Evolutionary conservation across 2,888 invertebrate genomes (phyloP).

Genomic region (Drosophila conformis): DNA sequence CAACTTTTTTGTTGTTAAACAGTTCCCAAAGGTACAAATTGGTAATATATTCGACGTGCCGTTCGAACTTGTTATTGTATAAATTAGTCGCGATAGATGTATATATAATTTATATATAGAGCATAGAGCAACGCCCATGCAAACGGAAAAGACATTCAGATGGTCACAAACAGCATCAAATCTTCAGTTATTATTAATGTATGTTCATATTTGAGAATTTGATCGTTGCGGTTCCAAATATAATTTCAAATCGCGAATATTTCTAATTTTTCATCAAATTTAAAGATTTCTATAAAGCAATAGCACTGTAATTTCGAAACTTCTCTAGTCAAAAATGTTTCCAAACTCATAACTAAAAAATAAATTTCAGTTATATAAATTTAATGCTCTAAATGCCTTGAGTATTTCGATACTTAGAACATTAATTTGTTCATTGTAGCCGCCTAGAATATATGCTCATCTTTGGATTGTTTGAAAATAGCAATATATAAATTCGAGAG

Average conservation of each 20-base stretch:
- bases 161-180: conserved; percentile 12
- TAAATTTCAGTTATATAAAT: background rate
- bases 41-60: conserved; percentile 17
- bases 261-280: background rate
- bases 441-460: background rate
- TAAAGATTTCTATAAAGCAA: background rate
- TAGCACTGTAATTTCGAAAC: background rate
- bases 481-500: background rate
- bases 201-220: background rate
- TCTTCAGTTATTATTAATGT: background rate
- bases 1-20: background rate
- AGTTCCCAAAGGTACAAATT: background rate
- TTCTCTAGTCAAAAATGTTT: background rate
- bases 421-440: background rate
- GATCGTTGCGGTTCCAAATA: background rate
- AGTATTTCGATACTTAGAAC: background rate
- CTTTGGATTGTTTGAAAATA: background rate
- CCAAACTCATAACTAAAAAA: too few relatives aligned
- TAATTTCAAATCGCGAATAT: background rate
- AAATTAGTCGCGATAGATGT: conserved; percentile 30
- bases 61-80: conserved; percentile 21
- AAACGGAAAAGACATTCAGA: conserved; percentile 28
- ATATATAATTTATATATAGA: conserved; percentile 36
- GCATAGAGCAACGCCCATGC: conserved; percentile 46
- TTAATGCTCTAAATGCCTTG: background rate